These are phyloP conservation scores for Rhopalosiphum padi DNA, from an alignment of 1,140 invertebrate genomes.

Conservation along the genomic window DNA sequence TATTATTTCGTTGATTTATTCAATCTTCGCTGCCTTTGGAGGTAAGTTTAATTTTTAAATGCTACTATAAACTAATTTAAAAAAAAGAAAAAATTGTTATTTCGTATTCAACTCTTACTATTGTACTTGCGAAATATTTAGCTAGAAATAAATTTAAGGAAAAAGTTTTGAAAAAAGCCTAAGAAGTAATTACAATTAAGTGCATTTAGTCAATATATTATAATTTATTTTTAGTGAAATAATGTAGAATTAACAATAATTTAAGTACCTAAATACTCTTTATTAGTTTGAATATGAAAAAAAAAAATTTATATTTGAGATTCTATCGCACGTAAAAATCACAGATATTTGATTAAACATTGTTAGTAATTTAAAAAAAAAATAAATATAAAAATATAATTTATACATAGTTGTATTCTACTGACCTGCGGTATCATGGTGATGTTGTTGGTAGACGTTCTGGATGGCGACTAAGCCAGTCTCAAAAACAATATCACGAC, in stretches of 20 bases:
- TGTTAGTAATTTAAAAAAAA: neutral
- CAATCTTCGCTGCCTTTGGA: neutral
- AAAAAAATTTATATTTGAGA: neutral
- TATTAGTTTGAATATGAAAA: neutral
- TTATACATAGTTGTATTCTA: neutral
- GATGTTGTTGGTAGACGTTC: conserved; percentile 47
- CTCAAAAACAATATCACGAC: neutral
- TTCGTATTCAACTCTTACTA: neutral
- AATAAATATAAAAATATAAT: neutral
- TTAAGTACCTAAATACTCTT: neutral
- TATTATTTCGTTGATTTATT: neutral
- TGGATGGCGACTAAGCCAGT: neutral
- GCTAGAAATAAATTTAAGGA: neutral
- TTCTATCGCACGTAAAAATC: neutral
- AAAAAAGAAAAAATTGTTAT: neutral
- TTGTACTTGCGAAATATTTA: neutral
- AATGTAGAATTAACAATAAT: neutral
- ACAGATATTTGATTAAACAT: neutral
- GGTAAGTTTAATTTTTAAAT: neutral
- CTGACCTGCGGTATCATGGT: conserved; percentile 33
- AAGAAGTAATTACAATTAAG: neutral
- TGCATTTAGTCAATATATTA: neutral
- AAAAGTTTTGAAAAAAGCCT: neutral
- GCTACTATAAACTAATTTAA: neutral
- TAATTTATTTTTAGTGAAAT: neutral